Evolutionary conservation across 1,140 invertebrate species (phyloP).

Genomic region (Drosophila orena): DNA sequence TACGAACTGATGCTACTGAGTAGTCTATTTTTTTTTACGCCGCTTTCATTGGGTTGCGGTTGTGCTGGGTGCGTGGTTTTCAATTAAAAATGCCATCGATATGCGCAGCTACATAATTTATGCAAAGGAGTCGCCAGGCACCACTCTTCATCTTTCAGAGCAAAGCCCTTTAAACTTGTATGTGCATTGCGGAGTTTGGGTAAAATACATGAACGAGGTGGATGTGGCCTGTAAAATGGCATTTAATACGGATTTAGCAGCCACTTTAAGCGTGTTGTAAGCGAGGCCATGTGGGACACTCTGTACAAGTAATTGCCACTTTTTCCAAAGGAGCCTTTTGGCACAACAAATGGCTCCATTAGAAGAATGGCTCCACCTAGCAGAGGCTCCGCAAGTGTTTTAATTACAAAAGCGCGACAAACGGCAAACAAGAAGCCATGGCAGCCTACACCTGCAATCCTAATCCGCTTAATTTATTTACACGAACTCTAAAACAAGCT

Average conservation of each 20-base stretch:
- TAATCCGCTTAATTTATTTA: slow-evolving; percentile 63
- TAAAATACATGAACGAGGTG: neutral
- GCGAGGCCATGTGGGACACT: neutral
- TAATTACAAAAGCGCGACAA: slow-evolving; percentile 47
- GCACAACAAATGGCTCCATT: slow-evolving; percentile 38
- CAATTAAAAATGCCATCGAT: slow-evolving; percentile 79
- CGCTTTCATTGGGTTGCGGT: neutral
- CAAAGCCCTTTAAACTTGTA: slow-evolving; percentile 10
- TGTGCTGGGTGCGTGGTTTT: slow-evolving; percentile 24
- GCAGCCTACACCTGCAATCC: slow-evolving; percentile 21
- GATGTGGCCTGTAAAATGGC: neutral
- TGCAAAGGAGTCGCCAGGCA: slow-evolving; percentile 35
- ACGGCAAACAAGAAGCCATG: slow-evolving; percentile 38
- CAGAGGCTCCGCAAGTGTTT: slow-evolving; percentile 33
- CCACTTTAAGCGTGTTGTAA: neutral
- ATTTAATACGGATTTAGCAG: neutral
- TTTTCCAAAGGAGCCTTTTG: neutral
- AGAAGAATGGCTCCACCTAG: too few species aligned
- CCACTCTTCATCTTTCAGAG: slow-evolving; percentile 20
- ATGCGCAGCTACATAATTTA: slow-evolving; percentile 68
- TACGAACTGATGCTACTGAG: slow-evolving; percentile 2
- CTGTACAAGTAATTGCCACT: slow-evolving; percentile 6
- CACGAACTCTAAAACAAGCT: slow-evolving; percentile 13
- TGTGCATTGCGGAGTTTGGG: slow-evolving; percentile 2
- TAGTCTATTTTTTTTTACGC: neutral